Evolutionary conservation across 2,113 vertebrate genomes (phyloP), one percentile per base, ranked within the genome.

Genomic region (Pheucticus melanocephalus): DNA sequence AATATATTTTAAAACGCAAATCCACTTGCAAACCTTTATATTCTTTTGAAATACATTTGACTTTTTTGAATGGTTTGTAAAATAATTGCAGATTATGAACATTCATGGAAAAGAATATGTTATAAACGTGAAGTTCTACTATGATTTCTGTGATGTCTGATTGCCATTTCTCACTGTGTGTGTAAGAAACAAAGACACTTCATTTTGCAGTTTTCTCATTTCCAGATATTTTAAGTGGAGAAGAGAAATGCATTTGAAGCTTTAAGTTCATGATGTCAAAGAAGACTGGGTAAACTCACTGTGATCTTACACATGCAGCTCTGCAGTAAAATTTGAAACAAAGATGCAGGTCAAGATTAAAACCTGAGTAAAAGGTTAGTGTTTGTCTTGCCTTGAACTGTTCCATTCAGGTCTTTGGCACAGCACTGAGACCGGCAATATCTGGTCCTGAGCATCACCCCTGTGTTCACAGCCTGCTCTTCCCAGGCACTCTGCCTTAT

Each of bases 381-480:
- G 6, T 72, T 90, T 66, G 20, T 40, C 57, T 76, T 68, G 9
- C 15, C 44, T 76, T 44, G 50, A 78, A 45, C 2, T 25, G n/a
- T 28, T 53, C 15, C n/a, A 47, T 22, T 3, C 39, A 44, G 18
- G n/a, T 78, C 10, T 56, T 75, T 3, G 2, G 27, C 53, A 47
- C 1, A 17, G 12, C 24, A 23, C 12, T 1, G 2, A 31, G 8
- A 61, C 13, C 12, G 63, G 37, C 42, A 54, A 12, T 30, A 21
- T 2, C 7, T 12, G 15, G 19, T 17, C 11, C 70, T 4, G 4
- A 35, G 63, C 17, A 86, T 6, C n/a, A 82, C 1, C 5, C 19
- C 10, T 5, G 4, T n/a, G 37, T 39, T 68, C 15, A 56, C 19
- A 51, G 23, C 13, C 28, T 0, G 0, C 2, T 25, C 65, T 71